phyloP scores from a whole-genome alignment of 2,113 vertebrate genomes.

The Cygnus buccinator region DNA sequence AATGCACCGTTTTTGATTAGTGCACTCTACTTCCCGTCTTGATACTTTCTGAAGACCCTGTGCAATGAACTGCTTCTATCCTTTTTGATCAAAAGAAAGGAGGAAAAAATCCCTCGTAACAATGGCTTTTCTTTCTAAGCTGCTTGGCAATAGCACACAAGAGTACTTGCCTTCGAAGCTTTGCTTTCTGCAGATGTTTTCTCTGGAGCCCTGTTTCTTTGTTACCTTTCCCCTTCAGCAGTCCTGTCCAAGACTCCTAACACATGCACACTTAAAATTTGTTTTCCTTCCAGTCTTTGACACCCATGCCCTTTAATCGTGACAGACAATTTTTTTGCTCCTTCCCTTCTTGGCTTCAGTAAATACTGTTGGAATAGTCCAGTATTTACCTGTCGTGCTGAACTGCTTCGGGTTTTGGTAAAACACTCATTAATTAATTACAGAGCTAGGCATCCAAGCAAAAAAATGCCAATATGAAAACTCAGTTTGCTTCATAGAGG shows the following conservation, averaged over 20 bases:
- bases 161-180: background rate
- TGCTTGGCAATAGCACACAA: background rate
- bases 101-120: background rate
- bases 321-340: background rate
- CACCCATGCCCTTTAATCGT: background rate
- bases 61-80: background rate
- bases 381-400: background rate
- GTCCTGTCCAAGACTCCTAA: background rate
- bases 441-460: background rate
- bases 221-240: background rate
- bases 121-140: background rate
- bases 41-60: background rate
- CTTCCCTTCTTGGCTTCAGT: background rate
- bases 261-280: background rate
- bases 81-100: background rate
- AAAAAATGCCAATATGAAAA: background rate
- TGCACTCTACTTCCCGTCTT: background rate
- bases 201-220: background rate
- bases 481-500: background rate
- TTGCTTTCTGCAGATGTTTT: conserved; percentile 12
- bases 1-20: background rate
- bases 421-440: background rate
- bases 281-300: background rate
- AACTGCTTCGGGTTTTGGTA: background rate
- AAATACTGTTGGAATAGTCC: background rate